Evolutionary conservation across 2,113 vertebrate species (phyloP).

Genomic region (Thunnus thynnus): DNA sequence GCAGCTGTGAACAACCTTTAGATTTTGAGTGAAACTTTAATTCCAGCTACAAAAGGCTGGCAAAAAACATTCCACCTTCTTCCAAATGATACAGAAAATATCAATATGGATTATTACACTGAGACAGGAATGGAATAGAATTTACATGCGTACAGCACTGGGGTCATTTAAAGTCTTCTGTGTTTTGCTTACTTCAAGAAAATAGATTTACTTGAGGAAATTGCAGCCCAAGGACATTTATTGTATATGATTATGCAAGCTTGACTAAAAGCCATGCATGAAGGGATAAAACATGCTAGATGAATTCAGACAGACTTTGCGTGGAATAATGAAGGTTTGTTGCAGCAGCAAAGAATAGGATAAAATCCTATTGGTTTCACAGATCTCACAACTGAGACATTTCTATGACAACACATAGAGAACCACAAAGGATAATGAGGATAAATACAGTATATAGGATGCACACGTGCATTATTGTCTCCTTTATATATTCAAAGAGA

Average conservation of each 20-base stretch:
- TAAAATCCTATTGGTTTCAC: background rate
- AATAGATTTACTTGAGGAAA: background rate
- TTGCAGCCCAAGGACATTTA: background rate
- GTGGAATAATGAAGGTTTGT: background rate
- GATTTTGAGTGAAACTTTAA: background rate
- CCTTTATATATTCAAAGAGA: too few relatives aligned
- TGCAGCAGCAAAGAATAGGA: background rate
- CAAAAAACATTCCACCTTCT: background rate
- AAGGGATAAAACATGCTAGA: background rate
- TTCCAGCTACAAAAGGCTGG: background rate
- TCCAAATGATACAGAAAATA: background rate
- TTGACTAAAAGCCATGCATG: background rate
- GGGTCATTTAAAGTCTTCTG: background rate
- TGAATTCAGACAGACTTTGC: background rate
- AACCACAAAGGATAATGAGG: too few relatives aligned
- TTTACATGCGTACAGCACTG: background rate
- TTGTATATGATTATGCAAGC: constrained; percentile 1
- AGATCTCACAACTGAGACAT: background rate
- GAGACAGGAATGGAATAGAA: background rate
- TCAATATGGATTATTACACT: constrained; percentile 6
- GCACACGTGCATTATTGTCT: too few relatives aligned
- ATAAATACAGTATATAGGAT: too few relatives aligned
- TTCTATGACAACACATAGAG: too few relatives aligned
- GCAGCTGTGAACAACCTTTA: background rate
- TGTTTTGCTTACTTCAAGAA: background rate